Base-by-base conservation (phyloP, 2,797 vertebrate species). In the Pteropus rufus region DNA sequence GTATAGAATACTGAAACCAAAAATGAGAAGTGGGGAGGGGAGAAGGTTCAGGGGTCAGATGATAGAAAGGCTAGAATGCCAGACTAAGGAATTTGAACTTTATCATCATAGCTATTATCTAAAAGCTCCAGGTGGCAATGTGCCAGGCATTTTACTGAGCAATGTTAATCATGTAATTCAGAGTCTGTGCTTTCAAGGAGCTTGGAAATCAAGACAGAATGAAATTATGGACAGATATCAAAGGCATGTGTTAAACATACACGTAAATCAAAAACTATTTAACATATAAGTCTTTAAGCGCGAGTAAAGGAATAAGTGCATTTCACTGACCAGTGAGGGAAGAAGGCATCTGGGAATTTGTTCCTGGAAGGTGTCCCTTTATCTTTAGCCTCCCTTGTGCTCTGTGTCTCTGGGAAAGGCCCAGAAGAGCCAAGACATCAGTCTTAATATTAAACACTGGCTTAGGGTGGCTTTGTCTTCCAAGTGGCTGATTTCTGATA, bases 221-320 rank as follows among this genome's bases (percentile, higher is more conserved):
- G 87, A 91, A 83, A 94, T 84, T 93, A 89, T 21, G 39, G 85
- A 44, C 46, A 46, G 82, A 89, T 75, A 94, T 34, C 56, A 19
- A 95, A 96, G 91, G 44, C 21, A 41, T n/a, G 44, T 64, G 80
- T 95, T 95, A 86, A 94, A 89, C 26, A 89, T 23, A 80, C 7
- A 56, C 96, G 95, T 95, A 93, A 95, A 95, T 93, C 58, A 96
- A 93, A 95, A 92, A 23, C 11, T 62, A 91, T 85, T 96, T 94
- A 97, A 95, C 60, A 86, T 36, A 1, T 36, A 64, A 70, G 64
- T 89, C 52, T 92, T 85, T 93, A 80, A 96, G 88, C 83, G 60
- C 70, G 60, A 97, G 73, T 44, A 60, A 86, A 95, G 52, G 73
- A 94, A 16, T 86, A 92, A 94, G 69, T 80, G 73, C n/a, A 24